phyloP scores from a whole-genome alignment of 2,113 vertebrate species.

The Bos taurus region DNA sequence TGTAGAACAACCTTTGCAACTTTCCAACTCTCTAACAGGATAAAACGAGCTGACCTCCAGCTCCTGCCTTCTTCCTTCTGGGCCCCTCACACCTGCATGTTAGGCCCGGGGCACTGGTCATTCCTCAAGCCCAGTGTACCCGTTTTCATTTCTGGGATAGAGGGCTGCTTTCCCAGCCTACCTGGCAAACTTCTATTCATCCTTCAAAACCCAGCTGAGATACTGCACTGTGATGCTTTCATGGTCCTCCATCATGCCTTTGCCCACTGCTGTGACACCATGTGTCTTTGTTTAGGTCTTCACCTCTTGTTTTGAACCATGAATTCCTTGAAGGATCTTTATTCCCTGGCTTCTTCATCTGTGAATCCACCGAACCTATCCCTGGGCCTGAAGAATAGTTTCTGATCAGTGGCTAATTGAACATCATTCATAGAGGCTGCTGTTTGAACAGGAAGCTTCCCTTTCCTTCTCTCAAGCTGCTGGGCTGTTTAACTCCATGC shows the following conservation, averaged over 20 bases:
- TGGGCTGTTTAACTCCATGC: background rate
- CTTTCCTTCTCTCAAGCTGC: background rate
- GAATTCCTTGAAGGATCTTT: background rate
- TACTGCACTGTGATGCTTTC: background rate
- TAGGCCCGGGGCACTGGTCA: background rate
- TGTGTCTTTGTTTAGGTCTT: background rate
- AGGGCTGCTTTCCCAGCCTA: background rate
- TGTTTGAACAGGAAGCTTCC: background rate
- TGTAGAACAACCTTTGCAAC: background rate
- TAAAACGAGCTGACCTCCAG: background rate
- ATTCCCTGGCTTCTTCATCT: background rate
- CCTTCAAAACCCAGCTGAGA: background rate
- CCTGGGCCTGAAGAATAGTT: background rate
- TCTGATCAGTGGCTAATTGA: background rate
- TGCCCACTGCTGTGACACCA: fast-evolving
- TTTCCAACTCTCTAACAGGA: background rate
- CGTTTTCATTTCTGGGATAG: background rate
- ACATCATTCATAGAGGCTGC: background rate
- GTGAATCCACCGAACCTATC: background rate
- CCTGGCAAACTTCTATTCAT: background rate
- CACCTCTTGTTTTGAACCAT: background rate
- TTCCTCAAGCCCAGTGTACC: background rate
- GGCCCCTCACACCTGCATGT: fast-evolving
- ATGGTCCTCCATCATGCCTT: background rate
- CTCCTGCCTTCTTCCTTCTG: too few relatives aligned